Conservation (phyloP, 2,888 invertebrate genomes). For the Leptura quadrifasciata region DNA sequence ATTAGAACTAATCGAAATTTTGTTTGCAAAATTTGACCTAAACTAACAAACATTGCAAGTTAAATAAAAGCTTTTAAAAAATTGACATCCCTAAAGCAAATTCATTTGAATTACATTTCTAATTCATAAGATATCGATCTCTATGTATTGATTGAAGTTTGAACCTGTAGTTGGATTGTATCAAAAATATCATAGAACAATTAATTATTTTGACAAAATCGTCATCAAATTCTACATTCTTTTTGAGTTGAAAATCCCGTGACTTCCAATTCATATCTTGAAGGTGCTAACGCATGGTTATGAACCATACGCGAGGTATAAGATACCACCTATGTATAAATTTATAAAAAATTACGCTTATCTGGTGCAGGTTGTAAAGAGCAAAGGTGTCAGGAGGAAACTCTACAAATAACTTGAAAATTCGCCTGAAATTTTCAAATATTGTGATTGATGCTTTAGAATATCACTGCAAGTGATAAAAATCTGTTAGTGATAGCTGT, state of each 20-base stretch:
- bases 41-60: no score
- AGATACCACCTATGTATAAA: neutral
- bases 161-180: neutral
- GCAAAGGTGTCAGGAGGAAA: constrained; percentile 43
- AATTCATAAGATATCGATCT: no score
- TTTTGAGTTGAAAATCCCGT: neutral
- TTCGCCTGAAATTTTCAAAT: constrained; percentile 58
- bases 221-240: neutral
- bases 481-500: constrained; percentile 56
- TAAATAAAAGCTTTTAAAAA: no score
- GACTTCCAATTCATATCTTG: constrained; percentile 6
- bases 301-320: neutral
- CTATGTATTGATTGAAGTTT: neutral
- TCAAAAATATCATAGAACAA: neutral
- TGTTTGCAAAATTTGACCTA: no score
- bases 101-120: no score
- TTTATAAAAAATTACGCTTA: constrained; percentile 47
- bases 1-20: no score
- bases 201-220: neutral
- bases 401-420: constrained; percentile 51
- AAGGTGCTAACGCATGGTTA: constrained; percentile 19
- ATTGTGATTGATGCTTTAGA: constrained; percentile 67
- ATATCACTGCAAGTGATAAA: constrained; percentile 58
- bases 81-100: no score
- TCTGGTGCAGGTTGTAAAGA: constrained; percentile 49